These are phyloP conservation scores for Drosophila trapezifrons DNA, from an alignment of 1,140 invertebrate genomes.

Conservation along the genomic window DNA sequence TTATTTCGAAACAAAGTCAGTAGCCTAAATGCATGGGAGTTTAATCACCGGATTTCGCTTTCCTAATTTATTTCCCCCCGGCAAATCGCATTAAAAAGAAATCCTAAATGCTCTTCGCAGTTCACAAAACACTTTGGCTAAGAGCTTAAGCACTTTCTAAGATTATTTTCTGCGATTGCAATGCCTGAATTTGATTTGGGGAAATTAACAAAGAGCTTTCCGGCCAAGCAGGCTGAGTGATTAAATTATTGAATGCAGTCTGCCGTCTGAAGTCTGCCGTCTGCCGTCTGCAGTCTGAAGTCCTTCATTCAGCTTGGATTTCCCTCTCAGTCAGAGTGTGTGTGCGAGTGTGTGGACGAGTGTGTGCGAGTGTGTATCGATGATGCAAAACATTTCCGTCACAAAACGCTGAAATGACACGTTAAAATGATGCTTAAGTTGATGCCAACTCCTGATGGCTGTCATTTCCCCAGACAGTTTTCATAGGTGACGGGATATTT, in stretches of 20 bases:
- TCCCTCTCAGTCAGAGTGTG: background rate
- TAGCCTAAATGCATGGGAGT: background rate
- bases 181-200: conserved; percentile 16
- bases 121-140: conserved; percentile 9
- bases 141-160: conserved; percentile 62
- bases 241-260: conserved; percentile 67
- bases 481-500: conserved; percentile 10
- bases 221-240: conserved; percentile 43
- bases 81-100: background rate
- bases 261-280: background rate
- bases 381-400: conserved; percentile 78
- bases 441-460: conserved; percentile 52
- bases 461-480: conserved; percentile 53
- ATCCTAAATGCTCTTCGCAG: conserved; percentile 6
- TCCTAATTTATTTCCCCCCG: conserved; percentile 10
- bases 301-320: conserved; percentile 13
- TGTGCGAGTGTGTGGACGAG: conserved; percentile 26
- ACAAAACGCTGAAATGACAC: conserved; percentile 78
- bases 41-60: conserved; percentile 3
- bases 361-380: conserved; percentile 56
- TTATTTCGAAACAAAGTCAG: no score
- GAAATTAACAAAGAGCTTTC: conserved; percentile 34
- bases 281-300: background rate
- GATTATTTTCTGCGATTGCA: conserved; percentile 52
- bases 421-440: conserved; percentile 56